Evolutionary conservation across 2,888 invertebrate genomes (phyloP), one percentile per base, ranked within the genome.

Genomic region (Acrobasis consociella): DNA sequence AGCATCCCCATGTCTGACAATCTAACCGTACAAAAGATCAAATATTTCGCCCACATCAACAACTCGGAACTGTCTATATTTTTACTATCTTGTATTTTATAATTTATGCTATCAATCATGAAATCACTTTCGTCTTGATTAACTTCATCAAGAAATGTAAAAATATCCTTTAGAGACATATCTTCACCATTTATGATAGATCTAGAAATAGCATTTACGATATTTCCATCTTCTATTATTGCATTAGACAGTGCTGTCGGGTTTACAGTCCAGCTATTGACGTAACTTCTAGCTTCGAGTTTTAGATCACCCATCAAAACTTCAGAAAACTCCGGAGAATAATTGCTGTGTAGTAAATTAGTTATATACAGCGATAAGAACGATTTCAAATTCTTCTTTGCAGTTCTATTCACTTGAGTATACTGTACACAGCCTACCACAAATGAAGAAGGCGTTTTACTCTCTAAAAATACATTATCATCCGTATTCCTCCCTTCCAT

Each of bases 301-400:
- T 93, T 85, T 52, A 88, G 88, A 71, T 91, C 90, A n/a, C 89
- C 83, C 53, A 93, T 85, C 56, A 94, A 76, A 42, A 88, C 76
- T 68, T 91, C 87, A 2, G 95, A 91, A 62, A 92, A 72, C 58
- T 89, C 87, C 0, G 93, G 91, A 1, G 90, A 87, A 67, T 93
- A 93, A 83, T 95, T 95, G 62, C 86, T 88, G 75, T 95, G 95
- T 37, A 95, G 86, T 68, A 95, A 89, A 80, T 94, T 93, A n/a
- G 92, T 75, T 10, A 90, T 76, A 66, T 89, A 91, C 17, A 88
- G 69, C n/a, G 86, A 89, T 22, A 92, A 66, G 64, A 91, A 92
- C 59, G 83, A 74, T 72, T 89, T 87, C 17, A 92, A 77, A 68
- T 68, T 76, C 65, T 88, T 89, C 66, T 86, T 89, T 2, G 76